A percentile compares a stretch with the other conserved stretches of the same genome.
Conservation (phyloP, 2,113 vertebrate genomes). For the Phainopepla nitens region DNA sequence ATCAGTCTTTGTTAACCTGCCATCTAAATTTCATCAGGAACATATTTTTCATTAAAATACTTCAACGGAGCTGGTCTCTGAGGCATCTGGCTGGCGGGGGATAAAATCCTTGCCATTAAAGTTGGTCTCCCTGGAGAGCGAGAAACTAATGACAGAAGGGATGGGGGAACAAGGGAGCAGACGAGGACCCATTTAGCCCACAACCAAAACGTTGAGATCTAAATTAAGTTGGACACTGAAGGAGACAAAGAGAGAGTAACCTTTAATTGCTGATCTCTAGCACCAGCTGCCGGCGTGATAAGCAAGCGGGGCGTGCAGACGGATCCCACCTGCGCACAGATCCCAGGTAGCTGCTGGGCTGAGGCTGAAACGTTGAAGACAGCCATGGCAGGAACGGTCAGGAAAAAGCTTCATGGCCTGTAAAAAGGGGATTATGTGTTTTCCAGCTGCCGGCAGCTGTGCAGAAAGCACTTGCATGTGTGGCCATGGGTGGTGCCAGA, state of each 20-base stretch:
- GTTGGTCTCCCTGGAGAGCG: not conserved
- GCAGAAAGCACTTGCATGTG: not conserved
- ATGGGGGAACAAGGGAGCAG: not conserved
- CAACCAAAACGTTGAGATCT: not conserved
- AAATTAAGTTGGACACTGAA: not conserved
- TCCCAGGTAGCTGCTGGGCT: not conserved
- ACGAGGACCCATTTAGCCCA: not conserved
- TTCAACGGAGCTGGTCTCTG: not conserved
- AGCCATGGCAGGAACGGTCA: not conserved
- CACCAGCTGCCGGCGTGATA: accelerated
- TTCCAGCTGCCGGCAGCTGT: not conserved
- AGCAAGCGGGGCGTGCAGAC: accelerated
- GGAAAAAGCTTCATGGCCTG: not conserved
- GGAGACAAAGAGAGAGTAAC: not conserved
- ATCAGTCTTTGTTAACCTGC: slow-evolving; percentile 18
- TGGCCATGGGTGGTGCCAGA: not conserved
- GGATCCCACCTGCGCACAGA: accelerated
- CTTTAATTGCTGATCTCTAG: not conserved
- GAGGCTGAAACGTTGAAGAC: not conserved
- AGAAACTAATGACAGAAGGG: slow-evolving; percentile 20
- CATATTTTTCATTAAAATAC: slow-evolving; percentile 43
- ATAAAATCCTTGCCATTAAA: not conserved
- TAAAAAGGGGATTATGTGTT: not conserved
- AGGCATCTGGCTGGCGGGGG: slow-evolving; percentile 16
- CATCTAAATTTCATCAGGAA: not conserved